Conservation (phyloP, 2,888 invertebrate genomes). For the Conops quadrifasciatus region DNA sequence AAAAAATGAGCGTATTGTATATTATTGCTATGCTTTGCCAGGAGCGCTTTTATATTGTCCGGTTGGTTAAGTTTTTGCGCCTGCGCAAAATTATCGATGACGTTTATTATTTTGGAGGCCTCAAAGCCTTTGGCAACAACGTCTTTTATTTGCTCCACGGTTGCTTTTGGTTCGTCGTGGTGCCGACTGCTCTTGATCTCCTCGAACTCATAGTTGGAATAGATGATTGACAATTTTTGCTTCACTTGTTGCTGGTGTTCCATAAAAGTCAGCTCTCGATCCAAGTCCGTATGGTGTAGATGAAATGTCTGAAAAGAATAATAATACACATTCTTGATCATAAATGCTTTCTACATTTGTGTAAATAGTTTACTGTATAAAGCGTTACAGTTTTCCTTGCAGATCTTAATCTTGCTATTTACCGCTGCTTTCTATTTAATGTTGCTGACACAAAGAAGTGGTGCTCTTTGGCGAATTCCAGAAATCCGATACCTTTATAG, state of each 20-base stretch:
- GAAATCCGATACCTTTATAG: slow-evolving; percentile 41
- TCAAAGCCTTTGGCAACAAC: slow-evolving; percentile 70
- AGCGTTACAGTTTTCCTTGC: slow-evolving; percentile 21
- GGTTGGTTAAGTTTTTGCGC: slow-evolving; percentile 54
- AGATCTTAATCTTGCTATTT: slow-evolving; percentile 34
- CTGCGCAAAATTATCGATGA: slow-evolving; percentile 70
- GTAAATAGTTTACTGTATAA: too few species aligned
- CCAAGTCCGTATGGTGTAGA: slow-evolving; percentile 72
- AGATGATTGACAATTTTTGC: slow-evolving; percentile 57
- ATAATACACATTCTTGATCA: too few species aligned
- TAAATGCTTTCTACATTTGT: too few species aligned
- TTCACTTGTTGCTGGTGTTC: slow-evolving; percentile 69
- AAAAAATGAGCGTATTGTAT: slow-evolving; percentile 55
- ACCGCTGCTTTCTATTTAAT: slow-evolving; percentile 10
- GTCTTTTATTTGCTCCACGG: slow-evolving; percentile 66
- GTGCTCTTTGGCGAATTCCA: slow-evolving; percentile 41
- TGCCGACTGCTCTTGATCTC: slow-evolving; percentile 44
- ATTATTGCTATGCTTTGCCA: slow-evolving; percentile 54
- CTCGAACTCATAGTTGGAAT: slow-evolving; percentile 57
- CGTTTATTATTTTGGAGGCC: slow-evolving; percentile 70
- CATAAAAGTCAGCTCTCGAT: slow-evolving; percentile 75
- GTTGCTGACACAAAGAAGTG: slow-evolving; percentile 10
- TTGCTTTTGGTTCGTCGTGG: slow-evolving; percentile 47
- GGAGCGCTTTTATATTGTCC: slow-evolving; percentile 50
- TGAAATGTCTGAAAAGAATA: slow-evolving; percentile 72